Evolutionary conservation across 2,888 invertebrate species (phyloP).

Genomic region (Drepana falcataria): DNA sequence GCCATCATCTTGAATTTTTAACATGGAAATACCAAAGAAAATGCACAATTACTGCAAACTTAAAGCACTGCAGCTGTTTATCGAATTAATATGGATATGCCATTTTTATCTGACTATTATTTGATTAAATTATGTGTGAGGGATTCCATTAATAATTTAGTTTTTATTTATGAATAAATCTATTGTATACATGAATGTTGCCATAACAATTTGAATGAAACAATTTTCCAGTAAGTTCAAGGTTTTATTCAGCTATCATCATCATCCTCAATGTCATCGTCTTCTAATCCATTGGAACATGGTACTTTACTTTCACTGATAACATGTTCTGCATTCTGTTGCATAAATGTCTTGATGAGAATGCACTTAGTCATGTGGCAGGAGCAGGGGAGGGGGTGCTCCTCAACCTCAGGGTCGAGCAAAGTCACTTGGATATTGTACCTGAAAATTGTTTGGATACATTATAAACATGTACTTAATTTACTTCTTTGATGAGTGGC

Average conservation of each 20-base stretch:
- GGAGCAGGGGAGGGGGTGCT: slow-evolving; percentile 87
- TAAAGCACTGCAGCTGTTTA: too few species aligned
- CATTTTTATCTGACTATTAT: too few species aligned
- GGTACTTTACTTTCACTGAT: slow-evolving; percentile 8
- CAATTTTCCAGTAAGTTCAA: not conserved
- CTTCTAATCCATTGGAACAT: slow-evolving; percentile 23
- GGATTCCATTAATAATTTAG: too few species aligned
- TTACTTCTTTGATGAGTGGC: too few species aligned
- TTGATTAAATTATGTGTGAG: too few species aligned
- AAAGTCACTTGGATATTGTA: slow-evolving; percentile 85
- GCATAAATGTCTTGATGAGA: slow-evolving; percentile 81
- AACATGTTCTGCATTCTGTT: slow-evolving; percentile 56
- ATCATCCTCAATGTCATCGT: slow-evolving; percentile 40
- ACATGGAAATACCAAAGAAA: too few species aligned
- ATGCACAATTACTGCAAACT: too few species aligned
- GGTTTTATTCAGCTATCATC: slow-evolving; percentile 13
- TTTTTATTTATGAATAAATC: too few species aligned
- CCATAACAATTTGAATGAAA: not conserved
- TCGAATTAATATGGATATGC: too few species aligned
- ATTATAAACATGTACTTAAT: too few species aligned
- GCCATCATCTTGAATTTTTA: too few species aligned
- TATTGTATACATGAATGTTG: too few species aligned
- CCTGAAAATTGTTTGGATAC: slow-evolving; percentile 33
- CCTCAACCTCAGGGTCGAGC: slow-evolving; percentile 82
- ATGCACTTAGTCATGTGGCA: slow-evolving; percentile 90